Conservation (phyloP, 2,888 invertebrate species). For the Leucania comma region DNA sequence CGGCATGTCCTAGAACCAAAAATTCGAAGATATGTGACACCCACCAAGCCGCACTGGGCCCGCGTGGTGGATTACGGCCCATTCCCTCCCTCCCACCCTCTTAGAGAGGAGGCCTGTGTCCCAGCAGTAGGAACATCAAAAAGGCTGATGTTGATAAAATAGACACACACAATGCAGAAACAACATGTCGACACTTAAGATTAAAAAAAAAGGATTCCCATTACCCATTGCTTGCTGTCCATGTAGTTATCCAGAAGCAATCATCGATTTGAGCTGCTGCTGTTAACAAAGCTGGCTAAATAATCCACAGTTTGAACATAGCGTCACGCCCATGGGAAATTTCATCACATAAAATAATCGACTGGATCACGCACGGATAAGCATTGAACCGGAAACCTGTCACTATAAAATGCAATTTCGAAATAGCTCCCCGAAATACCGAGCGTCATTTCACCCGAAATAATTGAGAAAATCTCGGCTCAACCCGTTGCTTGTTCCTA, state of each 20-base stretch:
- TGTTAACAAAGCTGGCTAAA: not conserved
- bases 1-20: too few species aligned
- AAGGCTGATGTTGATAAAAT: too few species aligned
- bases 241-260: not conserved
- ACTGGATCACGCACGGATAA: conserved; percentile 17
- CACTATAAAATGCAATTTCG: conserved; percentile 41
- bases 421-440: conserved; percentile 32
- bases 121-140: too few species aligned
- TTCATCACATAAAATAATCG: conserved; percentile 9
- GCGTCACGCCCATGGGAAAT: not conserved
- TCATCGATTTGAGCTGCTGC: too few species aligned
- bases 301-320: not conserved
- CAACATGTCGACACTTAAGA: too few species aligned
- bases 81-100: too few species aligned
- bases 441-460: conserved; percentile 28
- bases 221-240: not conserved
- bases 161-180: too few species aligned
- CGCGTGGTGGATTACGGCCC: too few species aligned
- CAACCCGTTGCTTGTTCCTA: conserved; percentile 16
- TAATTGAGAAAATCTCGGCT: conserved; percentile 39
- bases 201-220: too few species aligned
- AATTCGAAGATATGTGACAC: too few species aligned
- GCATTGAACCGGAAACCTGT: conserved; percentile 22
- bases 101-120: too few species aligned
- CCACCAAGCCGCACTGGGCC: too few species aligned